These are phyloP conservation scores for Paraescarpia echinospica DNA, from an alignment of 1,140 invertebrate genomes.

Conservation along the genomic window DNA sequence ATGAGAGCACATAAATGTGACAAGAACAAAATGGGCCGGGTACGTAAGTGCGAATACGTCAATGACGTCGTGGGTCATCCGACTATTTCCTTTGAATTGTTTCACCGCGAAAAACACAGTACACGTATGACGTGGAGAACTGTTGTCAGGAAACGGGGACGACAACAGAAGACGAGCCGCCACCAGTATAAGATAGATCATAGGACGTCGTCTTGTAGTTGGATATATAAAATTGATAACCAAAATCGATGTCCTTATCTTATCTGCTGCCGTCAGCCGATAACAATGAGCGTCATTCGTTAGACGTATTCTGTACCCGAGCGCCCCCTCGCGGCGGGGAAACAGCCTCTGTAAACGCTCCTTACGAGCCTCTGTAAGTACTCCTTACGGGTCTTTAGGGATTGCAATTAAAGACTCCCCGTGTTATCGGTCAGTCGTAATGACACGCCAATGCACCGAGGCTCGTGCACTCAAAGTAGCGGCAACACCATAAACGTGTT, in stretches of 20 bases:
- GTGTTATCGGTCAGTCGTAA: background rate
- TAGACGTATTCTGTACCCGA: background rate
- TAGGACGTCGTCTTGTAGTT: background rate
- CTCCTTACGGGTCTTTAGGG: background rate
- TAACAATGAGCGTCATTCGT: background rate
- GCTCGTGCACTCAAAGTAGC: background rate
- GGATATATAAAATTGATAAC: background rate
- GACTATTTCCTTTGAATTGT: too few relatives aligned
- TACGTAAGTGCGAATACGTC: background rate
- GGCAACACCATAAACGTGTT: background rate
- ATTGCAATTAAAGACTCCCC: background rate
- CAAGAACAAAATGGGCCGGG: background rate
- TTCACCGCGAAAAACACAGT: background rate
- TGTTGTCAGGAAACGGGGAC: background rate
- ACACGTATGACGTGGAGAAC: background rate
- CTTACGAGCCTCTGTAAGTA: background rate
- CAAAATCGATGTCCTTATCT: background rate
- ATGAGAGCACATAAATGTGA: background rate
- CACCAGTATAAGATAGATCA: background rate
- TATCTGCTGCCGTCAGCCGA: background rate
- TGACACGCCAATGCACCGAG: background rate
- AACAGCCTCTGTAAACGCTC: background rate
- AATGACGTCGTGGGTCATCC: too few relatives aligned
- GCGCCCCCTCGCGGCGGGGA: background rate
- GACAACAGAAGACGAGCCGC: background rate